phyloP scores from a whole-genome alignment of 2,797 vertebrate genomes.

The Mareca penelope region DNA sequence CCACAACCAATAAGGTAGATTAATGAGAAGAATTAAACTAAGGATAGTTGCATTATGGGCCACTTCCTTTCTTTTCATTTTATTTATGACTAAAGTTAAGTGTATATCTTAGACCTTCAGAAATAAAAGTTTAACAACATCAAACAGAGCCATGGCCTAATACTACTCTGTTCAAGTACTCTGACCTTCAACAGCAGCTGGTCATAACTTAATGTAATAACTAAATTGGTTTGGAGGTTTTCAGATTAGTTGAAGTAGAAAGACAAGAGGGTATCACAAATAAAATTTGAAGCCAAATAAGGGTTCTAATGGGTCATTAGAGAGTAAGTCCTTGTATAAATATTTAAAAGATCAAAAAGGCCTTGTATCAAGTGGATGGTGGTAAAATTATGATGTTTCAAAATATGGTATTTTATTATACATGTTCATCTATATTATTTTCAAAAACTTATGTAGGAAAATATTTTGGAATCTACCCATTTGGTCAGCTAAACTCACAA shows the following conservation, averaged over 20 bases:
- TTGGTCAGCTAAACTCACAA: neutral
- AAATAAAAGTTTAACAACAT: neutral
- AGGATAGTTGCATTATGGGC: conserved; percentile 19
- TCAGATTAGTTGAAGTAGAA: neutral
- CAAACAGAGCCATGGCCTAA: neutral
- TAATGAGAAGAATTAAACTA: conserved; percentile 83
- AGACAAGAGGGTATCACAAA: neutral
- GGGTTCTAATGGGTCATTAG: neutral
- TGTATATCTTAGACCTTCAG: neutral
- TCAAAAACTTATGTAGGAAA: neutral
- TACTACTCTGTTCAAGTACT: neutral
- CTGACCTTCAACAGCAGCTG: neutral
- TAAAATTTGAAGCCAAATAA: neutral
- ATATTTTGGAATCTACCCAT: neutral
- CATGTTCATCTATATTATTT: rapidly evolving
- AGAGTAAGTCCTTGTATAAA: neutral
- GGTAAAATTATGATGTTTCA: neutral
- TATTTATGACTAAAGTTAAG: conserved; percentile 43
- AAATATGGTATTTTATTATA: neutral
- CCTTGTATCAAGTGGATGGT: neutral
- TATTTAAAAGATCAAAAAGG: neutral
- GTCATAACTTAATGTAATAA: neutral
- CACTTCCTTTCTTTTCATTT: conserved; percentile 54
- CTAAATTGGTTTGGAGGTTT: neutral
- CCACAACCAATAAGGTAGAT: conserved; percentile 83